These are phyloP conservation scores for Microtus richardsoni DNA, from an alignment of 2,113 vertebrate genomes.

Conservation along the genomic window DNA sequence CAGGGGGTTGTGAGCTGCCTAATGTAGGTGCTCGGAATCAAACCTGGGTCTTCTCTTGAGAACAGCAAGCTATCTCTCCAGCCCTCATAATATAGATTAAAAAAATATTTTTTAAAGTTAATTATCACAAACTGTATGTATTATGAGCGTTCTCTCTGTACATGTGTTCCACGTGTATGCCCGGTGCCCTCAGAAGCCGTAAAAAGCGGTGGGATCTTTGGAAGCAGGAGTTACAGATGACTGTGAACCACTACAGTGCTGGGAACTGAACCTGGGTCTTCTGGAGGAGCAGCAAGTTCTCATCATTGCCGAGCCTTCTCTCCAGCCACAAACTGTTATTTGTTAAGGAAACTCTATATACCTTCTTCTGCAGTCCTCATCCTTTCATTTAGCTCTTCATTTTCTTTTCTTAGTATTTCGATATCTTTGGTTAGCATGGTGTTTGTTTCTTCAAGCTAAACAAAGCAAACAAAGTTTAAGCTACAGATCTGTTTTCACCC, in stretches of 20 bases:
- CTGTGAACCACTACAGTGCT: background rate
- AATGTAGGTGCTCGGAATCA: background rate
- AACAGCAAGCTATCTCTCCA: background rate
- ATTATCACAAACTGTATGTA: background rate
- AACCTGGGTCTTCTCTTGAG: background rate
- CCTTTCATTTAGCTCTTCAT: conserved; percentile 92
- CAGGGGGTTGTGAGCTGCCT: background rate
- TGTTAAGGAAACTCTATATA: conserved; percentile 76
- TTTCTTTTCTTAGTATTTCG: conserved; percentile 95
- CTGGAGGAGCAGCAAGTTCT: background rate
- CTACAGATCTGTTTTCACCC: background rate
- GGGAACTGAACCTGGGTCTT: background rate
- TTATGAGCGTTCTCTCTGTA: background rate
- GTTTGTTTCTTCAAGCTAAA: conserved; percentile 96
- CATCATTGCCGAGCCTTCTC: background rate
- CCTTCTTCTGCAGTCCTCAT: conserved; percentile 91
- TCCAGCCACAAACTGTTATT: background rate
- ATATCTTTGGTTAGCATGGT: conserved; percentile 96
- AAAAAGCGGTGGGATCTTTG: background rate
- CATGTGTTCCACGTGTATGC: background rate
- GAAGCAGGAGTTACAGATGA: background rate
- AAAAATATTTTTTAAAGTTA: background rate
- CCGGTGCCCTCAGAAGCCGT: background rate
- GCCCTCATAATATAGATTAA: background rate
- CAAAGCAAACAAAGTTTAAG: conserved; percentile 73